phyloP scores from a whole-genome alignment of 2,888 invertebrate species.

The Ischnus inquisitorius region DNA sequence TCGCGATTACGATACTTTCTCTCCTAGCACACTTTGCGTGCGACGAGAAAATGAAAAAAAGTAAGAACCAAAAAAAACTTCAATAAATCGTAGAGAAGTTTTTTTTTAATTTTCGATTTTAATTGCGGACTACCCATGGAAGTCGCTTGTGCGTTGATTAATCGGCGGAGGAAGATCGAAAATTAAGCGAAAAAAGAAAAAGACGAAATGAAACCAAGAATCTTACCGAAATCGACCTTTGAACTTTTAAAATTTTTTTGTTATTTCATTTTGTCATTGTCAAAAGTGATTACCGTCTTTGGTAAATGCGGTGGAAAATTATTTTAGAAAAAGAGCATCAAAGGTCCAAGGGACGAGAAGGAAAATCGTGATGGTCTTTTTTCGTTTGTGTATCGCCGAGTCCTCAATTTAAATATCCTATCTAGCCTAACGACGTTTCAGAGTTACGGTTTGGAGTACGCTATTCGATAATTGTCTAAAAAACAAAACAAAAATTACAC shows the following conservation, averaged over 20 bases:
- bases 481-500: background rate
- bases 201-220: background rate
- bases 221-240: background rate
- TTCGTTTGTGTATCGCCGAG: constrained; percentile 18
- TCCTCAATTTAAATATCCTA: constrained; percentile 41
- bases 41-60: background rate
- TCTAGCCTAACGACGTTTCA: constrained; percentile 27
- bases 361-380: constrained; percentile 16
- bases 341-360: background rate
- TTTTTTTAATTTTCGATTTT: constrained; percentile 6
- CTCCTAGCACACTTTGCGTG: too few relatives aligned
- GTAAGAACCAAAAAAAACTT: background rate
- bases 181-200: constrained; percentile 44
- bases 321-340: constrained; percentile 25
- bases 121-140: background rate
- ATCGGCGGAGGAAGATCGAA: constrained; percentile 58
- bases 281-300: constrained; percentile 50
- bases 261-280: constrained; percentile 30
- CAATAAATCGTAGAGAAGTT: constrained; percentile 9
- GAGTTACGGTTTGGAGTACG: background rate
- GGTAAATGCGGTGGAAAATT: constrained; percentile 48
- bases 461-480: constrained; percentile 3
- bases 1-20: too few relatives aligned
- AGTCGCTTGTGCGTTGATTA: constrained; percentile 60
- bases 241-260: background rate